Base-by-base conservation (phyloP, 2,888 invertebrate genomes). In the Polyommatus iphigenia region DNA sequence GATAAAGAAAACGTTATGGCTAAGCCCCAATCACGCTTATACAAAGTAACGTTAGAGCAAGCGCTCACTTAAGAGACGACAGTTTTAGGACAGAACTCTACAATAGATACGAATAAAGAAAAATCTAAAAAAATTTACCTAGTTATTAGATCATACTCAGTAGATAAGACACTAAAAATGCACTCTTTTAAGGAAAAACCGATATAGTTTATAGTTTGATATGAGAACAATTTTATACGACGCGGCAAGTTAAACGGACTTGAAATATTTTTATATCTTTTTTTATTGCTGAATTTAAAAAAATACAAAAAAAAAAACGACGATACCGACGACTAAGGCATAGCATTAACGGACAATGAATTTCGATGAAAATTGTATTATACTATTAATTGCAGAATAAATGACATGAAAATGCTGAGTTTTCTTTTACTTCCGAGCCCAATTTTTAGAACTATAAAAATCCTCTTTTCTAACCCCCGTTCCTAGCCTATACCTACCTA, bases 291-390 rank as follows among this genome's bases (percentile, higher is more conserved):
- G 46, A 41, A 41, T 20, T 20, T 29, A 32, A 54, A 71, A 59
- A 57, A 77, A 54, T 32, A 71, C 0, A 32, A 72, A 71, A 77
- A 71, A 77, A 77, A 77, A 77, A 73, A 3, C 59, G 59, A 77
- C 18, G 59, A 77, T 72, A 41, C 71, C 57, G 77, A 72, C 41
- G 71, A 77, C 77, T 72, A 24, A 18, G 71, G 77, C 77, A 72
- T 3, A 54, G 54, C 20, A 15, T 0, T 7, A 75, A 72, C 10
- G 13, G 15, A 54, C 8, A 73, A 50, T 73, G 24, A 5, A 41
- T 24, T 18, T 36, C 18, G 57, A 57, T 59, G 10, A 36, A 29
- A 71, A 41, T 41, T 72, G 20, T 72, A 41, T 41, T 41, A 72
- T n/a, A 41, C 46, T n/a, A 72, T 3, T 15, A 5, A 67, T 7